Evolutionary conservation across 2,888 invertebrate species (phyloP), one percentile per base, ranked within the genome.

Genomic region (Tupiocoris notatus): DNA sequence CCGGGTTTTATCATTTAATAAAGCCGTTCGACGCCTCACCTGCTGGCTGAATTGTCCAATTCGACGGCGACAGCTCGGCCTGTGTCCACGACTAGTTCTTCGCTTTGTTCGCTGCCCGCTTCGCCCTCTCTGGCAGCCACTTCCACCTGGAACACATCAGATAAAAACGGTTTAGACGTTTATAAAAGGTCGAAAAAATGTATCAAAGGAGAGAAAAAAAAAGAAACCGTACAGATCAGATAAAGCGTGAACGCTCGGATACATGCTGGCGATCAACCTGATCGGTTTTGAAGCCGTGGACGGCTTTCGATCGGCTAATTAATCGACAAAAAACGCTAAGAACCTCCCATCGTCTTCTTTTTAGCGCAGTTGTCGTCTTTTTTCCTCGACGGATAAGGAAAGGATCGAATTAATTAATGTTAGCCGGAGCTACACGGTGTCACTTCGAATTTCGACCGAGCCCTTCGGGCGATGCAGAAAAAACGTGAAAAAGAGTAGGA

Each of bases 51-150:
- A 73, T 73, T 73, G 67, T 71, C 68, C 58, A 77, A 61, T 59
- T 79, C 79, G 17, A 79, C 79, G 3, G 67, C 78, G 6, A 78
- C 76, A 2, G 79, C 79, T 59, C 78, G 71, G 6, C 74, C 76
- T 1, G 79, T 79, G 75, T 79, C 78, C 2, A 79, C 70, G 58
- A 79, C 78, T 24, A 79, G 73, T 39, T 78, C 79, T 59, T 78
- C 79, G 67, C 77, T 77, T n/a, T 64, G 59, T 64, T 79, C 77
- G 39, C 61, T 65, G 16, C 70, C 76, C n/a, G 71, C 61, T 25
- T 70, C 68, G 20, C 76, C 68, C 21, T 75, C 75, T 63, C 68
- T 64, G 22, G 66, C 68, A 22, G 78, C 79, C 63, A 79, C 62
- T 62, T 79, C 78, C 1, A 79, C 79, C 79, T 79, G 77, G 21